Evolutionary conservation across 2,797 vertebrate genomes (phyloP).

Genomic region (Picus viridis): DNA sequence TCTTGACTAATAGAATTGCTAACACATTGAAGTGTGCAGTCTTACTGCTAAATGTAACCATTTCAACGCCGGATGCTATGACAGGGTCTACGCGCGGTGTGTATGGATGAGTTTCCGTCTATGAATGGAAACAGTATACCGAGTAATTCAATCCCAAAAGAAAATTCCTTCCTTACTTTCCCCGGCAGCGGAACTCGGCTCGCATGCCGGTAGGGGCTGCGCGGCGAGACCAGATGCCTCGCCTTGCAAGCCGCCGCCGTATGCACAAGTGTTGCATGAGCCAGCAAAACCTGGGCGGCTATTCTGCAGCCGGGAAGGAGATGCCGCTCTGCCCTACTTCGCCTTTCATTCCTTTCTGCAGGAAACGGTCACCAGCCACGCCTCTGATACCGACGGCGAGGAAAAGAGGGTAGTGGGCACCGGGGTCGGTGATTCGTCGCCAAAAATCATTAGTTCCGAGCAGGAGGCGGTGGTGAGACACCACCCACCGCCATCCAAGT

Average conservation of each 20-base stretch:
- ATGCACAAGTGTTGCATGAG: neutral
- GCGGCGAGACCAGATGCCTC: neutral
- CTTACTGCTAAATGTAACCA: constrained; percentile 59
- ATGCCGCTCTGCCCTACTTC: neutral
- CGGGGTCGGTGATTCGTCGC: no score
- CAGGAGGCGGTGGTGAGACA: neutral
- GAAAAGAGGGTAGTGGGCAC: neutral
- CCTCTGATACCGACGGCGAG: neutral
- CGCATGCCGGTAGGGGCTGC: neutral
- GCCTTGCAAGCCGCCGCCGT: neutral
- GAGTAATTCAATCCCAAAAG: neutral
- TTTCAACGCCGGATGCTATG: constrained; percentile 42
- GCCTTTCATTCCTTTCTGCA: neutral
- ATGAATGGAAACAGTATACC: neutral
- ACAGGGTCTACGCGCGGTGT: neutral
- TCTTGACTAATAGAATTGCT: constrained; percentile 92
- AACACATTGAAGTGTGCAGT: constrained; percentile 69
- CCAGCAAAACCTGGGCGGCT: neutral
- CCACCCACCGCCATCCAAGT: neutral
- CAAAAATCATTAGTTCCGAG: neutral
- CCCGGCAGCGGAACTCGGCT: neutral
- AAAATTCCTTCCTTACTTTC: neutral
- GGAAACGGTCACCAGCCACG: neutral
- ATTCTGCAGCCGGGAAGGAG: neutral
- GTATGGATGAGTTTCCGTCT: neutral